Base-by-base conservation (phyloP, 2,797 vertebrate species). In the Melanotaenia maccullochi region DNA sequence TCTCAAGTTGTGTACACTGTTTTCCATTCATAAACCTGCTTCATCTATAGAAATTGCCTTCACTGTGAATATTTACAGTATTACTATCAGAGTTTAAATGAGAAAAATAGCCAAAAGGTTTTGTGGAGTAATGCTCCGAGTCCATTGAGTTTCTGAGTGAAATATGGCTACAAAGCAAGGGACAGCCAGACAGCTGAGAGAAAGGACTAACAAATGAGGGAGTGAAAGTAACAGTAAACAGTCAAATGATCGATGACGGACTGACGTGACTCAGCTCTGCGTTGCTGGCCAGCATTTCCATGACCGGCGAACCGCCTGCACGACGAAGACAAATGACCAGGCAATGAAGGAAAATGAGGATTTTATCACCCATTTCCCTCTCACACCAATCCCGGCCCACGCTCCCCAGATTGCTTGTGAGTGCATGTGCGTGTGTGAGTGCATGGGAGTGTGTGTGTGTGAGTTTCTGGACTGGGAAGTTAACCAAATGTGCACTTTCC, bases 281-380 rank as follows among this genome's bases (percentile, higher is more conserved):
- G 57, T 81, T 79, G 89, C 84, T 54, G 66, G 80, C 85, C 86
- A 79, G 83, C 81, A 77, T 87, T 89, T 86, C 85, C 79, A 78
- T 79, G 86, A 88, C 85, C 80, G 84, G 81, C 64, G 77, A 90
- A 81, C 74, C 56, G 76, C 84, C 80, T 79, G 80, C 74, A 44
- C 52, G 89, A 92, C 74, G 68, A 80, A 92, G 92, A 91, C 90
- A 91, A 94, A 92, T 30, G 84, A 89, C 84, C 83, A 40, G 16
- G 88, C 91, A 87, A 91, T 91, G 88, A 90, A 87, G 80, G 87
- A 91, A 92, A 92, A 92, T 92, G 90, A 92, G 91, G 86, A 90
- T 93, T 93, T 94, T 92, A 93, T 92, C 92, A 91, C 89, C 91
- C 85, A 90, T 91, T 93, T 92, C 88, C 91, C 83, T 88, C 67